phyloP scores from a whole-genome alignment of 2,113 vertebrate species.

The Ciconia boyciana region DNA sequence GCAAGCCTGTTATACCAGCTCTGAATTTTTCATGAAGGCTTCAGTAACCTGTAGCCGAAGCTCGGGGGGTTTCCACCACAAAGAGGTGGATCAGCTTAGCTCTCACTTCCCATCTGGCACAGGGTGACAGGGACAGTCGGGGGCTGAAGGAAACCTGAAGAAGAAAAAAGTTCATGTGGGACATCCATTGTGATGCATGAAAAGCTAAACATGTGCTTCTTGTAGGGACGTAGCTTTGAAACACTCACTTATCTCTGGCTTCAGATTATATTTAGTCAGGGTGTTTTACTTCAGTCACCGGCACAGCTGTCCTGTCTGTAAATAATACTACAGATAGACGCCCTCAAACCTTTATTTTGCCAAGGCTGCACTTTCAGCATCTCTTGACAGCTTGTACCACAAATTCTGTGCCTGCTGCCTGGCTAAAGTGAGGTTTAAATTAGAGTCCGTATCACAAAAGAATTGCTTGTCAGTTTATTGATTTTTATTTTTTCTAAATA shows the following conservation, averaged over 20 bases:
- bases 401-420: not conserved
- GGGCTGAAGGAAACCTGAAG: conserved; percentile 82
- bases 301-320: conserved; percentile 78
- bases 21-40: conserved; percentile 96
- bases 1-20: conserved; percentile 85
- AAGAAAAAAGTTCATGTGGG: conserved; percentile 77
- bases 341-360: conserved; percentile 55
- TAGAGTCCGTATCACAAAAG: not conserved
- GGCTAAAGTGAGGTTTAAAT: not conserved
- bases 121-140: conserved; percentile 85
- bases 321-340: conserved; percentile 61
- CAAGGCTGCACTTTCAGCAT: conserved; percentile 16
- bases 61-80: conserved; percentile 95
- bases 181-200: conserved; percentile 78
- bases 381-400: not conserved
- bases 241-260: conserved; percentile 78
- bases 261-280: conserved; percentile 72
- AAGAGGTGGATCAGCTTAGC: conserved; percentile 94
- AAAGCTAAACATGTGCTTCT: conserved; percentile 78
- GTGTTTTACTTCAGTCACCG: conserved; percentile 71
- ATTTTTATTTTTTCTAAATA: not conserved
- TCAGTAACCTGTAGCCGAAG: conserved; percentile 86
- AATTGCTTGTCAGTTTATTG: not conserved
- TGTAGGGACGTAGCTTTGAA: conserved; percentile 72
- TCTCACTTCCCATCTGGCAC: conserved; percentile 99